Base-by-base conservation (phyloP, 2,888 invertebrate species). In the Pteria penguin region DNA sequence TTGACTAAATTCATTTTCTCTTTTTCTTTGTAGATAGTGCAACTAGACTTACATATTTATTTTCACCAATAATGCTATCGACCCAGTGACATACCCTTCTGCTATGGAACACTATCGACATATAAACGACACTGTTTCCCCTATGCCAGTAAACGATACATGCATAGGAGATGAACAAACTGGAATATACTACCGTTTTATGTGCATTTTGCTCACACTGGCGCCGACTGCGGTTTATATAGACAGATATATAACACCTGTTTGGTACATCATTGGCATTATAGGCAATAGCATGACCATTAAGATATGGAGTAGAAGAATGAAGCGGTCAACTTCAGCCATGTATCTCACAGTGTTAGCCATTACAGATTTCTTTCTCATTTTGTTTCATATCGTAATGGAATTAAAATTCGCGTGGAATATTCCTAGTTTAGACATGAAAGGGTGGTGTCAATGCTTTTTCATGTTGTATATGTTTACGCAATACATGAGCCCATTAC, bases 371-470 rank as follows among this genome's bases (percentile, higher is more conserved):
- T 75, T 89, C 3, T 27, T 89, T 2, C 85, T 90, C 60, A 82
- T 91, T 62, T 65, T 87, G 24, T 82, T 90, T 8, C 88, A 89
- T 71, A 80, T 90, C 8, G 79, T 89, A 29, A 84, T 86, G 71
- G 91, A 92, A 69, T 78, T 91, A 27, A 85, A 87, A 73, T 88
- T 89, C 55, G 88, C 89, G 3, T 92, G 91, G 91, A 82, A 82
- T 45, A 63, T 86, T 14, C 80, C 82, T 1, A 84, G 85, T 0
- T 76, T 88, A 14, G 83, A 86, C 54, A 75, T 80, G 2, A 86
- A 86, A 2, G 86, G 82, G 2, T 78, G 89, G 75, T 91, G 92
- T 73, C 88, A 89, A 58, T 76, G 80, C 4, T 91, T 89, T 85
- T 88, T 89, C 70, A 78, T 91, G 3, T 62, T 91, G 22, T 88